Percentiles rank a stretch among this genome's conserved stretches.
These are phyloP conservation scores for Arizona elegans DNA, from an alignment of 2,113 vertebrate species.

Conservation along the genomic window DNA sequence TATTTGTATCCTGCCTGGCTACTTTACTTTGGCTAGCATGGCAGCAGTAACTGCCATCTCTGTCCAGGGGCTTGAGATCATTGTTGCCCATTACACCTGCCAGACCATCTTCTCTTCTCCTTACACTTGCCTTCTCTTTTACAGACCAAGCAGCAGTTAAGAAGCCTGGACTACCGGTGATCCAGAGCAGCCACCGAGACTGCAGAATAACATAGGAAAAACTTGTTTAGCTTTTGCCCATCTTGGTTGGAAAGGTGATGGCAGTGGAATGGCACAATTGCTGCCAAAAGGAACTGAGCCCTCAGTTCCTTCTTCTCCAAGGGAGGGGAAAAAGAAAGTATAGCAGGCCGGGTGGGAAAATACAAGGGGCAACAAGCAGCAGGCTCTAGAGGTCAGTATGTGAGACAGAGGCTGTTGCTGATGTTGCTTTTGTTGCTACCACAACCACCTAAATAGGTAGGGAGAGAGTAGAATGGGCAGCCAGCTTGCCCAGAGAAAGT, in stretches of 20 bases:
- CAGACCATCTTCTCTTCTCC: neutral
- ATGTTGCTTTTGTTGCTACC: neutral
- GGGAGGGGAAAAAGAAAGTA: neutral
- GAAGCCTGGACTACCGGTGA: neutral
- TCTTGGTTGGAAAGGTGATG: neutral
- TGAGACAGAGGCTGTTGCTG: neutral
- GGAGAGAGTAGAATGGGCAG: neutral
- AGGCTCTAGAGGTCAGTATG: neutral
- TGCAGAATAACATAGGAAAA: neutral
- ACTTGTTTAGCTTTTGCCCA: neutral
- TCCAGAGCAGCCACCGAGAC: neutral
- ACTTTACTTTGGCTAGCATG: neutral
- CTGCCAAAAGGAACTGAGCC: neutral
- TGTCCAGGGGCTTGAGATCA: neutral
- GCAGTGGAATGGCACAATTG: neutral
- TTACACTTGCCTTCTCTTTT: neutral
- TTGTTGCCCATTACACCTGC: neutral
- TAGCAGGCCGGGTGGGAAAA: neutral
- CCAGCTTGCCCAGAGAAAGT: neutral
- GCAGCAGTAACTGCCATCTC: neutral
- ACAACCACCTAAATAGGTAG: neutral
- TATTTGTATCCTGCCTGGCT: neutral
- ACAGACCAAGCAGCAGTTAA: neutral
- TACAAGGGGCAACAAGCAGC: neutral
- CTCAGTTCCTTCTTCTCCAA: neutral